These are phyloP conservation scores for Protodeltote pygarga DNA, from an alignment of 2,888 invertebrate genomes.

Conservation along the genomic window DNA sequence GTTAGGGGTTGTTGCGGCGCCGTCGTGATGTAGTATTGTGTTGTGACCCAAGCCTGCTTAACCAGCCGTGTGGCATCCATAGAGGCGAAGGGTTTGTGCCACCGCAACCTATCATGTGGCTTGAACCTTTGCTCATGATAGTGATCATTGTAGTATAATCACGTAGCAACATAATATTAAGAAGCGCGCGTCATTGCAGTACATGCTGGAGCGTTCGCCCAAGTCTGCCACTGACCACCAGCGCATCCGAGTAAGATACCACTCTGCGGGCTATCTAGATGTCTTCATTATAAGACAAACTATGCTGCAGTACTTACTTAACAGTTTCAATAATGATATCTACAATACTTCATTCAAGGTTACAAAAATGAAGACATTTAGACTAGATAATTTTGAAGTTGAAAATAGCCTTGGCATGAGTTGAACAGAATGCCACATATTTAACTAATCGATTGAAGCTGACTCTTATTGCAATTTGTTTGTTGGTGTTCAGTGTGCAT, in stretches of 20 bases:
- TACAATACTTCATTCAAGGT: constrained; percentile 24
- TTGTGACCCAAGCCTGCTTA: too few species aligned
- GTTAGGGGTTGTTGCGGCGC: too few species aligned
- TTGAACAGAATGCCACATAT: constrained; percentile 67
- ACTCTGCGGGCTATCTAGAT: constrained; percentile 63
- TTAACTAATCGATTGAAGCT: constrained; percentile 73
- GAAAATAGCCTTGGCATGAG: constrained; percentile 70
- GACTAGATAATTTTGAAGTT: constrained; percentile 51
- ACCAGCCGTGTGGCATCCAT: too few species aligned
- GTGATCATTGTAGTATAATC: constrained; percentile 3
- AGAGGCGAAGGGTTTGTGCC: too few species aligned
- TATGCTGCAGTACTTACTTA: constrained; percentile 15
- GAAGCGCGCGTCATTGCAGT: constrained; percentile 89
- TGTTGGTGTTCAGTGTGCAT: constrained; percentile 86
- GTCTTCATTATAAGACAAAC: constrained; percentile 63
- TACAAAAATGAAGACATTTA: constrained; percentile 72
- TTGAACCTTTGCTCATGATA: constrained; percentile 1
- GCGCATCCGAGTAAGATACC: constrained; percentile 95
- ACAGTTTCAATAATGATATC: constrained; percentile 18
- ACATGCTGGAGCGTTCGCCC: constrained; percentile 95
- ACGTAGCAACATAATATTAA: constrained; percentile 54
- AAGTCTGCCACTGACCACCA: constrained; percentile 94
- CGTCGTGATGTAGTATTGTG: too few species aligned
- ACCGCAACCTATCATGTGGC: too few species aligned
- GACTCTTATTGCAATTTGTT: constrained; percentile 67